phyloP scores from a whole-genome alignment of 2,113 vertebrate genomes.

The Narcine bancroftii region DNA sequence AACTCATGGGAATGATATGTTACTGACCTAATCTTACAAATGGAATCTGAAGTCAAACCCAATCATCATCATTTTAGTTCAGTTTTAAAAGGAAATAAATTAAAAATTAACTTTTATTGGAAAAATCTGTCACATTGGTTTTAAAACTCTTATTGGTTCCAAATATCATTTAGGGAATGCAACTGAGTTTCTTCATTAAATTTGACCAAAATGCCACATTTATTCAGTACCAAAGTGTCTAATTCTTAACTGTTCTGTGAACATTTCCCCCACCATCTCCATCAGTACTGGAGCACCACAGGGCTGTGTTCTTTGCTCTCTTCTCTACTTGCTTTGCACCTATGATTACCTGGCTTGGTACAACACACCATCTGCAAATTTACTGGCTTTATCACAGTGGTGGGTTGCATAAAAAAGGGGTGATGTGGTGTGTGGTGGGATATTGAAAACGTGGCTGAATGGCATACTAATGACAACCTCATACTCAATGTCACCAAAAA shows the following conservation, averaged over 20 bases:
- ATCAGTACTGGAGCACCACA: too few species aligned
- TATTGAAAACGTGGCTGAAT: too few species aligned
- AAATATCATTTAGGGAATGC: neutral
- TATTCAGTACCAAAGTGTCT: neutral
- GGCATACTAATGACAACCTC: too few species aligned
- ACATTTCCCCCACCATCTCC: too few species aligned
- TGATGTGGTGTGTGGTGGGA: too few species aligned
- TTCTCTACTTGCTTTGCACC: too few species aligned
- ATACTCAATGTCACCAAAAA: too few species aligned
- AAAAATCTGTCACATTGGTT: neutral
- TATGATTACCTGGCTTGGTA: too few species aligned
- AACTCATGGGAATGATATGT: neutral
- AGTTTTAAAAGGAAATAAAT: neutral
- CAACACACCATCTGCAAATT: too few species aligned
- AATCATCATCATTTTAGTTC: neutral
- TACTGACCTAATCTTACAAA: neutral
- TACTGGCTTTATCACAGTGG: too few species aligned
- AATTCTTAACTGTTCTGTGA: neutral
- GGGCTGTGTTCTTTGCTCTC: too few species aligned
- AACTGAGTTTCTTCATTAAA: neutral
- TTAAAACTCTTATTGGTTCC: neutral
- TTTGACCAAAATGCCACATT: neutral
- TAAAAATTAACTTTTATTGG: neutral
- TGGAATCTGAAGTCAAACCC: neutral
- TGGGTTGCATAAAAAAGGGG: too few species aligned